Evolutionary conservation across 2,888 invertebrate species (phyloP), one percentile per base, ranked within the genome.

Genomic region (Erebia palarica): DNA sequence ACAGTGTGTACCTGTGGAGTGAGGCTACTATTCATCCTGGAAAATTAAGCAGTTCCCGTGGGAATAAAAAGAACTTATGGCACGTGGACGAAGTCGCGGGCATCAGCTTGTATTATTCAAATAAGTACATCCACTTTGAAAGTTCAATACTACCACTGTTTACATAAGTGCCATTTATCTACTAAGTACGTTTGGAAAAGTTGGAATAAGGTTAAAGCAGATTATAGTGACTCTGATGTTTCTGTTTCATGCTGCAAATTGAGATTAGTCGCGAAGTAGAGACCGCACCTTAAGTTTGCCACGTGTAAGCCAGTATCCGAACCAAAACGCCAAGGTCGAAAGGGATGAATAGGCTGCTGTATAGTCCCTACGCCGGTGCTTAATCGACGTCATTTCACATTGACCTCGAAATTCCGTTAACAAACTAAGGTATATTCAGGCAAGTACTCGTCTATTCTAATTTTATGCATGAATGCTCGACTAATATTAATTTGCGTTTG

Each of bases 281-380:
- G 75, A 77, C 68, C 57, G 73, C 65, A 73, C 82, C 80, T 83
- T 86, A 82, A 83, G 57, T 63, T 55, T 76, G 78, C 78, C 85
- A 84, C 85, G 85, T 85, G 85, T 84, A 82, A 81, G 78, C 77
- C 74, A 78, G 76, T 79, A 81, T 80, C 78, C 77, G 81, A 82
- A 82, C 80, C 82, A 78, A 79, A 79, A 79, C 75, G 75, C 72
- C 83, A 81, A 85, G 83, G 84, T 80, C 79, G 77, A 74, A 79
- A 79, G 84, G 84, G 83, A 81, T 81, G 79, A 76, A 77, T 78
- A 76, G 74, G 72, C 74, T 75, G 75, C 75, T 73, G 51, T 27
- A 36, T 36, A 36, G 66, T 72, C 78, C 76, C 75, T 79, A 80
- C 79, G 76, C 75, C 74, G 73, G 78, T 79, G 77, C 78, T 78